Base-by-base conservation (phyloP, 2,797 vertebrate species). In the Moxostoma hubbsi region DNA sequence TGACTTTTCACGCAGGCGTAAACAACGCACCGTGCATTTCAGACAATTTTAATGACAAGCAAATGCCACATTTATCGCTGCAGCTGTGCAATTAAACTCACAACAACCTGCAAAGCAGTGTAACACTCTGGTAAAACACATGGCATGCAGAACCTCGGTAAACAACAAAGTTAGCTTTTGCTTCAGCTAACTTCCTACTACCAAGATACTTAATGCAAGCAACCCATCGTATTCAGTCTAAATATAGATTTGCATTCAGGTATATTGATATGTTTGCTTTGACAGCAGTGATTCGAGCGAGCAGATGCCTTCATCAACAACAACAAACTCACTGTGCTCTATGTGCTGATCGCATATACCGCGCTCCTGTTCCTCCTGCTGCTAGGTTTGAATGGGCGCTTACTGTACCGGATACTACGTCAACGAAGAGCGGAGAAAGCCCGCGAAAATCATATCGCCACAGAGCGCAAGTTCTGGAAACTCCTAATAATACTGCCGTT, bases 331-430 rank as follows among this genome's bases (percentile, higher is more conserved):
- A 65, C 62, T 65, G 62, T 64, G 43, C 13, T 65, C 12, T 15
- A 36, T 36, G 36, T 36, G 36, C 2, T 36, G 36, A 0, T 36
- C 36, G 4, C 62, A 64, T 9, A 8, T 0, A 58, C 2, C 43
- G 36, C 69, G 18, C 9, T n/a, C 6, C 58, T 24, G 43, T 47
- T 47, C 55, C 43, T 18, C n/a, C 54, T 58, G 36, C 43, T 13
- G 36, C 36, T 36, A 36, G 36, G 36, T 72, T 72, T 72, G 69
- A 72, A 72, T 13, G 11, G 45, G 43, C 55, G 69, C 54, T 13
- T 13, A 13, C n/a, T 72, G 5, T 59, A 49, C 69, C 15, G 69
- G 55, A 72, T 59, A 13, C 58, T 72, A 18, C 69, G 69, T 72
- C 69, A 59, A 43, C 55, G 53, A 10, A 55, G 4, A 4, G 0